Evolutionary conservation across 2,797 vertebrate species (phyloP).

Genomic region (Clarias laeviceps): DNA sequence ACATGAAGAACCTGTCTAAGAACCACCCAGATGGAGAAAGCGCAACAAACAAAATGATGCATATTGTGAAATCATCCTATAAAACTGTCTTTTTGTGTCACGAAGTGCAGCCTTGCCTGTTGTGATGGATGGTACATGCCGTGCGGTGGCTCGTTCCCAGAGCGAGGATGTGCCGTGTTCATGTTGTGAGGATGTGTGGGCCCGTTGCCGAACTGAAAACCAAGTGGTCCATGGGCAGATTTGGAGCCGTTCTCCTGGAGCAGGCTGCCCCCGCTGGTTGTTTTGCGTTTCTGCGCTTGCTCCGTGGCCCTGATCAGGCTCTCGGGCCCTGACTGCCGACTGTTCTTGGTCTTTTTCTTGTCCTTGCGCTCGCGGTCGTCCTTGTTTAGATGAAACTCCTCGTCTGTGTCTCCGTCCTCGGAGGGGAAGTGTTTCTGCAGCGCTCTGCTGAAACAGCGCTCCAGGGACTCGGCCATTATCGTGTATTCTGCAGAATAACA

Average conservation of each 20-base stretch:
- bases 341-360: constrained; percentile 81
- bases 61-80: background rate
- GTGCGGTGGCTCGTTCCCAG: constrained; percentile 66
- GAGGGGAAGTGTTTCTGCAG: constrained; percentile 94
- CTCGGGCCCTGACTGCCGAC: constrained; percentile 77
- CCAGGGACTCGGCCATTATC: constrained; percentile 94
- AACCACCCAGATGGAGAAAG: background rate
- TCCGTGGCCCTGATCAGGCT: constrained; percentile 75
- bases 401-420: constrained; percentile 94
- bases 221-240: constrained; percentile 57
- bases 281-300: constrained; percentile 76
- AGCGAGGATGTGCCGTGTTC: constrained; percentile 62
- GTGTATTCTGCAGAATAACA: constrained; percentile 84
- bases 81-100: background rate
- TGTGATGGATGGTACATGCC: constrained; percentile 73
- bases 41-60: background rate
- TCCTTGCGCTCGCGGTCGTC: constrained; percentile 87
- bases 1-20: too few species aligned
- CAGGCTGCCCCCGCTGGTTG: constrained; percentile 63
- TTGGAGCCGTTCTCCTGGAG: constrained; percentile 66
- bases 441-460: constrained; percentile 92
- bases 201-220: constrained; percentile 67
- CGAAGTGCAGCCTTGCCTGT: constrained; percentile 63
- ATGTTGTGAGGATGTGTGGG: constrained; percentile 71
- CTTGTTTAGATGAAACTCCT: constrained; percentile 88